Evolutionary conservation across 2,797 vertebrate genomes (phyloP).

Genomic region (Serranus cabrilla): DNA sequence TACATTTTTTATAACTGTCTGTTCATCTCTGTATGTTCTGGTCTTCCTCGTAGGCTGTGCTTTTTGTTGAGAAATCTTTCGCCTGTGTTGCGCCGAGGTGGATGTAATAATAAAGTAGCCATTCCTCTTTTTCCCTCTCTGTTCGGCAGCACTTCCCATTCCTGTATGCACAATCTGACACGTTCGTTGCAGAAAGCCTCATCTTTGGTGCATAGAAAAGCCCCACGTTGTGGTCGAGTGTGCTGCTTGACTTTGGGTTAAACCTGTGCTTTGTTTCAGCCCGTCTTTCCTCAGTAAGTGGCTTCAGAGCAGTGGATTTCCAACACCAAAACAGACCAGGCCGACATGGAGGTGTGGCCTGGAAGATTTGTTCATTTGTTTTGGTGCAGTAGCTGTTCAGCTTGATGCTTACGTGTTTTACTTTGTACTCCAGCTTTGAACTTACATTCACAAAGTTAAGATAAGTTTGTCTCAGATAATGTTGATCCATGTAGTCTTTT

Average conservation of each 20-base stretch:
- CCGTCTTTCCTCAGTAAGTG: conserved; percentile 25
- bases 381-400: conserved; percentile 63
- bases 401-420: conserved; percentile 49
- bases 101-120: conserved; percentile 62
- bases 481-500: conserved; percentile 72
- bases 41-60: conserved; percentile 62
- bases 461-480: conserved; percentile 63
- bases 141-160: conserved; percentile 57
- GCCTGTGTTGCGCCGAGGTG: conserved; percentile 52
- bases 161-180: conserved; percentile 37
- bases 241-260: conserved; percentile 45
- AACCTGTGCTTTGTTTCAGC: conserved; percentile 33
- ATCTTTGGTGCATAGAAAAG: conserved; percentile 28
- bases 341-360: background rate
- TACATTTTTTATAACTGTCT: conserved; percentile 85
- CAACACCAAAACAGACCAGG: conserved; percentile 23
- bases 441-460: conserved; percentile 59
- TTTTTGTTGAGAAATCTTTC: conserved; percentile 41
- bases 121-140: conserved; percentile 59
- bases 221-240: conserved; percentile 3
- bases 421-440: conserved; percentile 64
- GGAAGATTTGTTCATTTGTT: conserved; percentile 33
- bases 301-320: conserved; percentile 28
- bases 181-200: conserved; percentile 30
- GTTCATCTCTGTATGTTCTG: conserved; percentile 62